These are phyloP conservation scores for Acrocephalus kingi DNA, from an alignment of 2,113 vertebrate species.

Conservation along the genomic window DNA sequence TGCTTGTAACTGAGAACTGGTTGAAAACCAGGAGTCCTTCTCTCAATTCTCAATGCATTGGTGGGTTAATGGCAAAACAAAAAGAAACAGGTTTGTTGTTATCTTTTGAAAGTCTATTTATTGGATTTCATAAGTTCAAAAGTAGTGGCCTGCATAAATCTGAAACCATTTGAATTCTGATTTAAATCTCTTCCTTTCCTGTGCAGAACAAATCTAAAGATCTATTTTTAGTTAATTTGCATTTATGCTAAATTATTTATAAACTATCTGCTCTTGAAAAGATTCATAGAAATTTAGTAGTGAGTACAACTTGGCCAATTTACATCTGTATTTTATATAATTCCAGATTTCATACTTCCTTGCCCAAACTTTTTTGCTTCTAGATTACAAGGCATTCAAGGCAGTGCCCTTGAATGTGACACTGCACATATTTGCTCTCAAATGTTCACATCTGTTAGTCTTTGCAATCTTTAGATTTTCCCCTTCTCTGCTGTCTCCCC, in stretches of 20 bases:
- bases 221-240: background rate
- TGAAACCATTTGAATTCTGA: background rate
- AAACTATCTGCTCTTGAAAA: background rate
- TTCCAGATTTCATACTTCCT: background rate
- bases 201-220: background rate
- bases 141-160: background rate
- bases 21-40: background rate
- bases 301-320: background rate
- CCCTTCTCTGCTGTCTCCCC: background rate
- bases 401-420: background rate
- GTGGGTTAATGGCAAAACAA: background rate
- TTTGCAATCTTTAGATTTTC: background rate
- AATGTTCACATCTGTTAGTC: background rate
- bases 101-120: background rate
- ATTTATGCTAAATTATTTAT: background rate
- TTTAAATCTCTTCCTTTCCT: background rate
- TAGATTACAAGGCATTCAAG: background rate
- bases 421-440: background rate
- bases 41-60: background rate
- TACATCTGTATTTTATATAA: background rate
- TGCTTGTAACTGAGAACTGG: background rate
- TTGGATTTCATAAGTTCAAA: background rate
- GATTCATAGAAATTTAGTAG: background rate
- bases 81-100: background rate
- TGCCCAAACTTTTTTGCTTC: background rate